Evolutionary conservation across 2,797 vertebrate species (phyloP).

Genomic region (Saxicola maurus): DNA sequence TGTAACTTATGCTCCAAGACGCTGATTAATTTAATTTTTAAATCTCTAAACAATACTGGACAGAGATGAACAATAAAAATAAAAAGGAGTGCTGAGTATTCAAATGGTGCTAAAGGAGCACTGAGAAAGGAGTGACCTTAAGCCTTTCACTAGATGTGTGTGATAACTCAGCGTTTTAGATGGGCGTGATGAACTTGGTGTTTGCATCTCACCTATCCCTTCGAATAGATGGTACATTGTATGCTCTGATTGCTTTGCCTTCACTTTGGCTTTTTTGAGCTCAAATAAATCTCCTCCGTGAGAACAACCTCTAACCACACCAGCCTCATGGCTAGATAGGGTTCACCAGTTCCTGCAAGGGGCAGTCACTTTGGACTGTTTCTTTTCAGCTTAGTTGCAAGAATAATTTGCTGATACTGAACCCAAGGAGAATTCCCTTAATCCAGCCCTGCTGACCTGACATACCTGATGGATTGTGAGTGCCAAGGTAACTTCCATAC

Average conservation of each 20-base stretch:
- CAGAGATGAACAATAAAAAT: neutral
- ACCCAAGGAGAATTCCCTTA: neutral
- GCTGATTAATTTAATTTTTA: conserved; percentile 30
- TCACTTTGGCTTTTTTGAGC: neutral
- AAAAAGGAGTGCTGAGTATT: neutral
- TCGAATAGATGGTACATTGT: neutral
- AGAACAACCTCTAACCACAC: neutral
- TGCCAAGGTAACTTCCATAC: neutral
- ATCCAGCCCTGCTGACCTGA: neutral
- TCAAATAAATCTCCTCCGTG: neutral
- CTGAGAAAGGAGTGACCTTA: neutral
- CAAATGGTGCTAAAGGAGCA: neutral
- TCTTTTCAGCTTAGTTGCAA: neutral
- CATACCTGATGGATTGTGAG: neutral
- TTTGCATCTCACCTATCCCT: neutral
- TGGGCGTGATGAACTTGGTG: neutral
- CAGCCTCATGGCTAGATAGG: neutral
- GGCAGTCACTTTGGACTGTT: neutral
- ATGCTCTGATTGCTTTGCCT: neutral
- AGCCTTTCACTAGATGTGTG: neutral
- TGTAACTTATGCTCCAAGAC: neutral
- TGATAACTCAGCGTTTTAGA: neutral
- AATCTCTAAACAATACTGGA: conserved; percentile 9
- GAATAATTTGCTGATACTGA: neutral
- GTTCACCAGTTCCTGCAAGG: neutral